phyloP scores from a whole-genome alignment of 2,797 vertebrate genomes.

The Glossophaga mutica region DNA sequence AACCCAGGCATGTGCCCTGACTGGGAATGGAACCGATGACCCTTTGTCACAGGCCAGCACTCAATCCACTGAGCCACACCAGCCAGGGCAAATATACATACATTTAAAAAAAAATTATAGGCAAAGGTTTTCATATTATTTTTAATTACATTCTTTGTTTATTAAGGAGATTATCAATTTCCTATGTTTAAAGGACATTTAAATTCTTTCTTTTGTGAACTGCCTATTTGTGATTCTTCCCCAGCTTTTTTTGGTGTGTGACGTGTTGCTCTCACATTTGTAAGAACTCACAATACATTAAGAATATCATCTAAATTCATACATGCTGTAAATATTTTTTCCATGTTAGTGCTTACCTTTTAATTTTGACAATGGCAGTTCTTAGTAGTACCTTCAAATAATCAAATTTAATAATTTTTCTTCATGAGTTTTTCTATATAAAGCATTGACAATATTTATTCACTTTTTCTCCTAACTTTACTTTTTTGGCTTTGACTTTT shows the following conservation, averaged over 20 bases:
- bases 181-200: background rate
- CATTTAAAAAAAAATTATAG: background rate
- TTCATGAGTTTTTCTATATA: background rate
- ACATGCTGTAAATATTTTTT: background rate
- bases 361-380: background rate
- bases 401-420: background rate
- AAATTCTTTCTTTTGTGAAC: constrained; percentile 4
- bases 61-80: too few species aligned
- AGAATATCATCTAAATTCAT: background rate
- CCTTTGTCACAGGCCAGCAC: too few species aligned
- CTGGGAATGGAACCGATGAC: too few species aligned
- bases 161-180: background rate
- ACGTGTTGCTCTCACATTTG: background rate
- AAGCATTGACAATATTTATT: background rate
- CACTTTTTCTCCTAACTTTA: background rate
- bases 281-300: background rate
- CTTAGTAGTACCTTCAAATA: background rate
- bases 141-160: background rate
- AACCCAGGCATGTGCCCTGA: too few species aligned
- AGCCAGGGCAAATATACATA: background rate
- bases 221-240: background rate
- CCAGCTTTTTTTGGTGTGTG: background rate
- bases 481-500: constrained; percentile 9
- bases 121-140: background rate
- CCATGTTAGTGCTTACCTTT: background rate